A percentile compares a stretch with the other conserved stretches of the same genome.
Evolutionary conservation across 2,797 vertebrate genomes (phyloP).

Genomic region (Nothura maculosa): DNA sequence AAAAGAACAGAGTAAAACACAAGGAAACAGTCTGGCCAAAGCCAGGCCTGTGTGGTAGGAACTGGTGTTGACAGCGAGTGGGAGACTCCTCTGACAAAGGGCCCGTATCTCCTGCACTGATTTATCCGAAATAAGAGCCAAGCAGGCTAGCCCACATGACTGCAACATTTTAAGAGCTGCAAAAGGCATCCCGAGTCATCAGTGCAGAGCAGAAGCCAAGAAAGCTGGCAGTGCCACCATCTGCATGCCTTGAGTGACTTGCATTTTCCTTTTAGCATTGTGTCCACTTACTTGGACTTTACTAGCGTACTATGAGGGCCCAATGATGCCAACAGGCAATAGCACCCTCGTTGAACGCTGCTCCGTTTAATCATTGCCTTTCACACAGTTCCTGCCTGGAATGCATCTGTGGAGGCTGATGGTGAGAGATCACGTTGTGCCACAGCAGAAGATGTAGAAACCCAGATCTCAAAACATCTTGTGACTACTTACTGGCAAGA

Average conservation of each 20-base stretch:
- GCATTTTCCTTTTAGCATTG: background rate
- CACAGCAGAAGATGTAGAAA: fast-evolving
- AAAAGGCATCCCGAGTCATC: background rate
- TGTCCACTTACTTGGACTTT: background rate
- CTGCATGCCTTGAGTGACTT: background rate
- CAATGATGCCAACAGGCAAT: background rate
- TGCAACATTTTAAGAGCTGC: background rate
- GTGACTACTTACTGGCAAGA: background rate
- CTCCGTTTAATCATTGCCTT: background rate
- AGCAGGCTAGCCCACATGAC: fast-evolving
- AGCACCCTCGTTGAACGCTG: background rate
- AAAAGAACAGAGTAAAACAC: background rate
- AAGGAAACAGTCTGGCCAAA: background rate
- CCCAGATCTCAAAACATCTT: background rate
- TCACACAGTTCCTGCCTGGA: background rate
- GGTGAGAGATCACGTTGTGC: fast-evolving
- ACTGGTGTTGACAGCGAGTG: background rate
- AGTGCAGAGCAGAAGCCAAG: background rate
- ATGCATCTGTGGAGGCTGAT: background rate
- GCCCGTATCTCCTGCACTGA: background rate
- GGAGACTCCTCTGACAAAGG: background rate
- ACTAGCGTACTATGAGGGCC: background rate
- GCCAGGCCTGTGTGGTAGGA: fast-evolving
- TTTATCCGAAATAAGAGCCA: background rate
- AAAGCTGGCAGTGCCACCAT: background rate